phyloP scores from a whole-genome alignment of 2,888 invertebrate species.

The Mythimna ferrago region DNA sequence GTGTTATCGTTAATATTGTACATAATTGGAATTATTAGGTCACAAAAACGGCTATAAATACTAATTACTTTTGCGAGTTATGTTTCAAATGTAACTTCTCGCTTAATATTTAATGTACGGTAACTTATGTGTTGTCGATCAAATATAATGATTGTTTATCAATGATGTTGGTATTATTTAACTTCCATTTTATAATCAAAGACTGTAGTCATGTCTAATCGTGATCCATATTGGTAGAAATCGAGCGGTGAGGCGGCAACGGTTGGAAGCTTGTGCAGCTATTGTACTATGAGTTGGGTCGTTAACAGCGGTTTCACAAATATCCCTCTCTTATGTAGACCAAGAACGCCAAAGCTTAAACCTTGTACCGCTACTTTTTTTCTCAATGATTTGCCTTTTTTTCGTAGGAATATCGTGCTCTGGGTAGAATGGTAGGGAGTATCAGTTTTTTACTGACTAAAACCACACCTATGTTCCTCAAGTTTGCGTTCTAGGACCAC shows the following conservation, averaged over 20 bases:
- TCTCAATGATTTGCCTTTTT: too few relatives aligned
- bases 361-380: too few relatives aligned
- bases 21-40: slow-evolving; percentile 42
- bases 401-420: too few relatives aligned
- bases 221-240: background rate
- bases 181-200: background rate
- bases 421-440: too few relatives aligned
- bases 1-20: slow-evolving; percentile 30
- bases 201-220: background rate
- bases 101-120: slow-evolving; percentile 38
- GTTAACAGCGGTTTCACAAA: background rate
- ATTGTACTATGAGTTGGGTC: background rate
- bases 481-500: too few relatives aligned
- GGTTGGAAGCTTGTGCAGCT: background rate
- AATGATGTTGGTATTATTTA: slow-evolving; percentile 35
- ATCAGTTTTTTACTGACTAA: too few relatives aligned
- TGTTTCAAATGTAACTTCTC: slow-evolving; percentile 35
- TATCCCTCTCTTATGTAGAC: background rate
- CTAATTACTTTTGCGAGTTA: slow-evolving; percentile 21
- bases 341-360: too few relatives aligned
- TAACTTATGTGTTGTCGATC: slow-evolving; percentile 58
- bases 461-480: too few relatives aligned
- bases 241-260: too few relatives aligned
- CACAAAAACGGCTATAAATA: slow-evolving; percentile 49
- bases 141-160: slow-evolving; percentile 61